Percentiles rank a stretch among this genome's conserved stretches.
phyloP scores from a whole-genome alignment of 92 coral and sea anemone genomes.

The Paramuricea clavata region DNA sequence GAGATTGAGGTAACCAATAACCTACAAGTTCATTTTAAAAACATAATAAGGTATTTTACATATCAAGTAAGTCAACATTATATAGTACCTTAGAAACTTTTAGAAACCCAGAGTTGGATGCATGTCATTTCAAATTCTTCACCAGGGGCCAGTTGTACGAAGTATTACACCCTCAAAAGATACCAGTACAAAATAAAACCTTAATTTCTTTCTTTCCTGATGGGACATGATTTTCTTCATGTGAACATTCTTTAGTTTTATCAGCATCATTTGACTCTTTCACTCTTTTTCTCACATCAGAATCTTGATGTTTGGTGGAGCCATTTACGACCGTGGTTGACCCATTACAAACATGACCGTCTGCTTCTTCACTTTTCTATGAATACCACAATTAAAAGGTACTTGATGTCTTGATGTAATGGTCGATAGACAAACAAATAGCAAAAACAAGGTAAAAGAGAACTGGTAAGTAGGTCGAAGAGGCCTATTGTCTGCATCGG shows the following conservation, averaged over 20 bases:
- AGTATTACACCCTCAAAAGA: too few relatives aligned
- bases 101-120: too few relatives aligned
- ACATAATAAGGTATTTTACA: neutral
- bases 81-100: too few relatives aligned
- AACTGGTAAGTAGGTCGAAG: too few relatives aligned
- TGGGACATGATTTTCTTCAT: neutral
- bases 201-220: slow-evolving; percentile 8
- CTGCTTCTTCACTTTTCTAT: neutral
- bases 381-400: slow-evolving; percentile 15
- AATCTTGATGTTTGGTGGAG: slow-evolving; percentile 5
- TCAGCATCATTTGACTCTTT: neutral
- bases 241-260: slow-evolving; percentile 12
- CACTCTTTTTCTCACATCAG: slow-evolving; percentile 12
- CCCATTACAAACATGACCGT: slow-evolving; percentile 28
- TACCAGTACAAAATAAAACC: neutral
- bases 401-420: neutral
- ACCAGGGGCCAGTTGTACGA: too few relatives aligned
- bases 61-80: too few relatives aligned
- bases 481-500: too few relatives aligned
- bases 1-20: slow-evolving; percentile 90
- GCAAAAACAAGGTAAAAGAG: neutral
- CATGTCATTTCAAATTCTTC: too few relatives aligned
- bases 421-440: neutral
- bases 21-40: slow-evolving; percentile 52
- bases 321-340: slow-evolving; percentile 63